Evolutionary conservation across 2,888 invertebrate species (phyloP).

Genomic region (Torymus aiolomorphi): DNA sequence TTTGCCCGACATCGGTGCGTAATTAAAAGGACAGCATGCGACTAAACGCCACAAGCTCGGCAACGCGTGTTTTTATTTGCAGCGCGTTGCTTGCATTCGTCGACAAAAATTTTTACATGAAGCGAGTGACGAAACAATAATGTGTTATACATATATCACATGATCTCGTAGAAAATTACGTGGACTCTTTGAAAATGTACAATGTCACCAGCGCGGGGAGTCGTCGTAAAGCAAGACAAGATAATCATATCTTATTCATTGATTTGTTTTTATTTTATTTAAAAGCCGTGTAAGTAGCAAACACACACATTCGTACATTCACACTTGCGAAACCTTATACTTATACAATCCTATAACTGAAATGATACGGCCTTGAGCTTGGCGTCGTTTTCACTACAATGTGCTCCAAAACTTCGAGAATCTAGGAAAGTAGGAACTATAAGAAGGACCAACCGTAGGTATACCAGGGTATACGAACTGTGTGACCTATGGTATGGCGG

Average conservation of each 20-base stretch:
- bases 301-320: neutral
- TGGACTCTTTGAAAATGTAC: conserved; percentile 9
- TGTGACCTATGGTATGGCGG: no score
- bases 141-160: conserved; percentile 12
- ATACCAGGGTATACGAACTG: conserved; percentile 3
- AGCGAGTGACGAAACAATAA: conserved; percentile 23
- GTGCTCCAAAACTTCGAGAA: neutral
- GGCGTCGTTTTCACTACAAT: conserved; percentile 4
- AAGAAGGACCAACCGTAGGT: conserved; percentile 12
- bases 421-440: neutral
- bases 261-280: neutral
- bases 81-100: conserved; percentile 27
- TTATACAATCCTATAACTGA: neutral
- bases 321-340: neutral
- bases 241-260: no score
- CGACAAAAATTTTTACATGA: conserved; percentile 33
- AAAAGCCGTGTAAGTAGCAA: neutral
- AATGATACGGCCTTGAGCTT: conserved; percentile 20
- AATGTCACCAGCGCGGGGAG: neutral
- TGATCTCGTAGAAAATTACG: conserved; percentile 31
- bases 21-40: conserved; percentile 26
- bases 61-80: conserved; percentile 26
- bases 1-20: conserved; percentile 33
- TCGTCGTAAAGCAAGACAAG: no score
- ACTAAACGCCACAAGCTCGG: conserved; percentile 25